Percentiles rank a stretch among this genome's conserved stretches.
phyloP scores from a whole-genome alignment of 2,113 vertebrate species.

The Urocynchramus pylzowi region DNA sequence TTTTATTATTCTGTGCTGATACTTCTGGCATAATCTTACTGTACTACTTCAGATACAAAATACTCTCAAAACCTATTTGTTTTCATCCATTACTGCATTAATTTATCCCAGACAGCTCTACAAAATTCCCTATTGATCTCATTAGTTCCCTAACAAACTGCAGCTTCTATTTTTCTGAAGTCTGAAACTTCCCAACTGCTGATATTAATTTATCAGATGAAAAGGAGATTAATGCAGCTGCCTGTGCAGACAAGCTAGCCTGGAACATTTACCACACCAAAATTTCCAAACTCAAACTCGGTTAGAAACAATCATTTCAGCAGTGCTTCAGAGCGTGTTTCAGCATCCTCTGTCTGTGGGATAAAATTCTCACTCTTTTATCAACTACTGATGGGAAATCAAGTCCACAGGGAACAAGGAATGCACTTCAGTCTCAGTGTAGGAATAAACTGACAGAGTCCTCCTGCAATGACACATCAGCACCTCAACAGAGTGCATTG shows the following conservation, averaged over 20 bases:
- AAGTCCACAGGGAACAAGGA: neutral
- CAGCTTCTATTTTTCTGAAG: neutral
- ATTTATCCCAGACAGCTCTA: neutral
- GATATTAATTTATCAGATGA: neutral
- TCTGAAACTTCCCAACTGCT: neutral
- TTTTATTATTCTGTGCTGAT: neutral
- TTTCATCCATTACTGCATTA: neutral
- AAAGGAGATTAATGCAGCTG: neutral
- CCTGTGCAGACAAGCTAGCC: neutral
- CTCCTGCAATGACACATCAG: neutral
- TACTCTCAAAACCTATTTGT: neutral
- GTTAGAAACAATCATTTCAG: neutral
- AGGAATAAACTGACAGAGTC: neutral
- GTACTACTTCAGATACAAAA: neutral
- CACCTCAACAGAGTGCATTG: neutral
- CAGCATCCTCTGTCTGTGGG: neutral
- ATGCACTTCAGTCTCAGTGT: accelerated
- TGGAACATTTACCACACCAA: neutral
- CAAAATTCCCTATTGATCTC: neutral
- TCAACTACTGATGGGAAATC: neutral
- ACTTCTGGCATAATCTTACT: neutral
- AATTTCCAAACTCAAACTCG: neutral
- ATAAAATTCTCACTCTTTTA: neutral
- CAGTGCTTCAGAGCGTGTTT: neutral
- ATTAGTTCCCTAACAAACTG: neutral